Conservation (phyloP, 2,797 vertebrate species). For the Myripristis murdjan region DNA sequence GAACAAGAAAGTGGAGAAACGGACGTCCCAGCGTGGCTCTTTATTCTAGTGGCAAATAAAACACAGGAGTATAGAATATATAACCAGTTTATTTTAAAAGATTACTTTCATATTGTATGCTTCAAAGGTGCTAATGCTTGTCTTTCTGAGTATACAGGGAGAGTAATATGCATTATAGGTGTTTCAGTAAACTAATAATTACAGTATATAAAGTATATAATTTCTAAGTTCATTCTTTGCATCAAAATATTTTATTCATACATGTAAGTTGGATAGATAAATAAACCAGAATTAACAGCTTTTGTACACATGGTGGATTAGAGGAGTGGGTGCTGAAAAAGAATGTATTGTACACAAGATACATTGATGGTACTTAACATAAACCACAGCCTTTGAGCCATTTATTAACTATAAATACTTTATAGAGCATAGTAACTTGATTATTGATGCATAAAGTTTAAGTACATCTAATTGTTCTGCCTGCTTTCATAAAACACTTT, state of each 20-base stretch:
- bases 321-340: conserved; percentile 37
- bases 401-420: conserved; percentile 2
- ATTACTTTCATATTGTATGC: conserved; percentile 78
- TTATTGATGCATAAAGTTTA: conserved; percentile 4
- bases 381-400: conserved; percentile 61
- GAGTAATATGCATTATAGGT: conserved; percentile 78
- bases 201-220: conserved; percentile 80
- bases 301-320: conserved; percentile 52
- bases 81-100: conserved; percentile 88
- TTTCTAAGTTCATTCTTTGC: conserved; percentile 68
- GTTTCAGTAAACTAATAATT: conserved; percentile 68
- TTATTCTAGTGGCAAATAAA: conserved; percentile 34
- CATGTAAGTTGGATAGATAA: conserved; percentile 60
- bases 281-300: conserved; percentile 61
- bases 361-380: conserved; percentile 35
- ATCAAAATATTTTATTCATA: conserved; percentile 82
- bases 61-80: conserved; percentile 68
- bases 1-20: conserved; percentile 3
- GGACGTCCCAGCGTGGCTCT: not conserved
- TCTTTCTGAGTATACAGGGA: conserved; percentile 77
- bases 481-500: conserved; percentile 14
- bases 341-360: conserved; percentile 48
- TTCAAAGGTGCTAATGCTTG: conserved; percentile 83
- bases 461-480: not conserved
- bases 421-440: not conserved